A percentile compares a stretch with the other conserved stretches of the same genome.
Conservation (phyloP, 2,797 vertebrate genomes). For the Oreonectes daqikongensis region DNA sequence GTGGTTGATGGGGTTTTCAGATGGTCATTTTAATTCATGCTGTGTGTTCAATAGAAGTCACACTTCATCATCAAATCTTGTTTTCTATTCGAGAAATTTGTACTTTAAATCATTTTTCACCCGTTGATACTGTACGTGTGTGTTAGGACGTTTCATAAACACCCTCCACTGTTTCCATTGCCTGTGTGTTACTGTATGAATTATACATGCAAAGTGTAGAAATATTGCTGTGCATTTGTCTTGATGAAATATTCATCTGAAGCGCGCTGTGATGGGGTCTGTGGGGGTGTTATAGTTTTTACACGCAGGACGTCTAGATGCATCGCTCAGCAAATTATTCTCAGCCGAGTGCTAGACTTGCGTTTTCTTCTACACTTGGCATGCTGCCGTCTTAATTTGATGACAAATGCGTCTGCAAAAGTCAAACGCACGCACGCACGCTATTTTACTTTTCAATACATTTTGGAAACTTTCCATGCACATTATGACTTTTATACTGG, state of each 20-base stretch:
- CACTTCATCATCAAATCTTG: too few species aligned
- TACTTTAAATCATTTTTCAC: too few species aligned
- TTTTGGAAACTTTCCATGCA: too few species aligned
- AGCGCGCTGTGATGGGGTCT: slow-evolving; percentile 12
- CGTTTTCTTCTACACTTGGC: slow-evolving; percentile 16
- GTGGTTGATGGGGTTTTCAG: too few species aligned
- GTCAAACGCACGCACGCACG: too few species aligned
- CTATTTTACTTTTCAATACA: too few species aligned
- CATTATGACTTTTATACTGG: too few species aligned
- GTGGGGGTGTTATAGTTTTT: slow-evolving; percentile 15
- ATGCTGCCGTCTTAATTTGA: slow-evolving; percentile 9
- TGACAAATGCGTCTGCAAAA: slow-evolving; percentile 11
- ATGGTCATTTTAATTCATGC: neutral
- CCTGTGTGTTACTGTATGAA: slow-evolving; percentile 49
- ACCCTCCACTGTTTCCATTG: slow-evolving; percentile 13
- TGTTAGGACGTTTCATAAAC: slow-evolving; percentile 27
- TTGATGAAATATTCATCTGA: slow-evolving; percentile 59
- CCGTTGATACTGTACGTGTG: too few species aligned
- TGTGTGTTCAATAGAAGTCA: neutral
- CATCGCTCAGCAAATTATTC: slow-evolving; percentile 24
- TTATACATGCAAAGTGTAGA: slow-evolving; percentile 60
- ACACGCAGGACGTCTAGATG: slow-evolving; percentile 20
- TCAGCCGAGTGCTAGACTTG: slow-evolving; percentile 3
- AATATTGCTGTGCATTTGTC: slow-evolving; percentile 55
- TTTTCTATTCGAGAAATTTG: too few species aligned